These are phyloP conservation scores for Halichoerus grypus DNA, from an alignment of 2,113 vertebrate genomes.

Conservation along the genomic window DNA sequence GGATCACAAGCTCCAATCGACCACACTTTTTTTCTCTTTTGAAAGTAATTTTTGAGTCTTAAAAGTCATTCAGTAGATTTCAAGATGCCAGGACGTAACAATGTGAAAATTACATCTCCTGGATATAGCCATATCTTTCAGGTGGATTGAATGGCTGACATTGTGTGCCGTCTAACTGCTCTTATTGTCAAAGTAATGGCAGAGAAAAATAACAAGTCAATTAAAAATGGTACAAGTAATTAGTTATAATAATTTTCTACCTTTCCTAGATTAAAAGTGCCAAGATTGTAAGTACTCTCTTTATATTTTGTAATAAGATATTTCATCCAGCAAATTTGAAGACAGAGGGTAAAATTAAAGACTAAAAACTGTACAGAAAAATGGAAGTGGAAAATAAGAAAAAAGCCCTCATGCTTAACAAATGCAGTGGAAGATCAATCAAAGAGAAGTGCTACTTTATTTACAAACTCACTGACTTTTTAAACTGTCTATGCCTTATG, in stretches of 20 bases:
- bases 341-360: neutral
- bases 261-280: neutral
- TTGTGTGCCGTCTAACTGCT: neutral
- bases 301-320: neutral
- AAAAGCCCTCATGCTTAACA: neutral
- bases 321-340: neutral
- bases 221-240: neutral
- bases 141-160: neutral
- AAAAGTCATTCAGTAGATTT: neutral
- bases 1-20: too few species aligned
- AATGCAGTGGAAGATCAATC: neutral
- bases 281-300: neutral
- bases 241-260: neutral
- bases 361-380: neutral
- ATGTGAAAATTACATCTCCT: neutral
- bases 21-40: neutral
- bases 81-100: neutral
- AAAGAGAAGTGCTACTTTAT: neutral
- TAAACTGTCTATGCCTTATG: neutral
- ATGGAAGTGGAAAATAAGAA: neutral
- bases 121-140: fast-evolving
- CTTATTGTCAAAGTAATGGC: neutral
- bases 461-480: neutral
- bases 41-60: neutral
- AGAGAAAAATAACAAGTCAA: neutral